A percentile compares a stretch with the other conserved stretches of the same genome.
Conservation (phyloP, 2,888 invertebrate genomes). For the Pachymerium ferrugineum region DNA sequence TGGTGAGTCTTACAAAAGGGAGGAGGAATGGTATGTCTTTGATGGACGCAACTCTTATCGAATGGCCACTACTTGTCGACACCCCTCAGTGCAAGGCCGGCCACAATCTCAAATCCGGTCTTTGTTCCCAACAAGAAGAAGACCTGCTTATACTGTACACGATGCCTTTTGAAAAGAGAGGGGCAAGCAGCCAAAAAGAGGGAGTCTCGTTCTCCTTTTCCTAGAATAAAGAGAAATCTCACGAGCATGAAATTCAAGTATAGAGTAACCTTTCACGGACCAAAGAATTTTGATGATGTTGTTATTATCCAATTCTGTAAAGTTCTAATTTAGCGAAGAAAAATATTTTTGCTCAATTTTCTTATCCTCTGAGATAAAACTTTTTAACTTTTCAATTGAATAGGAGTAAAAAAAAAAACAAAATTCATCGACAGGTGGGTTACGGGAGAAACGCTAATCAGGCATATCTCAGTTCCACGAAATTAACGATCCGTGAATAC, state of each 20-base stretch:
- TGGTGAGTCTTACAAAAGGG: background rate
- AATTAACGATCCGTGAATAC: slow-evolving; percentile 3
- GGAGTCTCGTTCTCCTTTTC: background rate
- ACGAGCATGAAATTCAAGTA: slow-evolving; percentile 4
- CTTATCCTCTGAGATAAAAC: too few species aligned
- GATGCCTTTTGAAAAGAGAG: too few species aligned
- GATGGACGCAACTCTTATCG: slow-evolving; percentile 8
- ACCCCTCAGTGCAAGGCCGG: background rate
- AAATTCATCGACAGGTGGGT: background rate
- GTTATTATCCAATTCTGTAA: slow-evolving; percentile 14
- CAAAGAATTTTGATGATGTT: slow-evolving; percentile 3
- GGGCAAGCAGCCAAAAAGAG: background rate
- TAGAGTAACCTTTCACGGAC: background rate
- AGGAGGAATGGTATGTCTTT: background rate
- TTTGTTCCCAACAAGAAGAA: background rate
- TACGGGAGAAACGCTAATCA: background rate
- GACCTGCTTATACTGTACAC: too few species aligned
- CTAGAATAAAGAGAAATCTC: background rate
- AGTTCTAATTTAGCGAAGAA: slow-evolving; percentile 1
- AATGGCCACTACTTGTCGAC: slow-evolving; percentile 14
- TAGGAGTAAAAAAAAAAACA: background rate
- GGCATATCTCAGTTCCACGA: background rate
- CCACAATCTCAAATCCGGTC: slow-evolving; percentile 15
- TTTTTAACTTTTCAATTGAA: too few species aligned
- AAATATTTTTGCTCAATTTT: background rate